Conservation (phyloP, 2,888 invertebrate species). For the Lissocephala sabroskyi region DNA sequence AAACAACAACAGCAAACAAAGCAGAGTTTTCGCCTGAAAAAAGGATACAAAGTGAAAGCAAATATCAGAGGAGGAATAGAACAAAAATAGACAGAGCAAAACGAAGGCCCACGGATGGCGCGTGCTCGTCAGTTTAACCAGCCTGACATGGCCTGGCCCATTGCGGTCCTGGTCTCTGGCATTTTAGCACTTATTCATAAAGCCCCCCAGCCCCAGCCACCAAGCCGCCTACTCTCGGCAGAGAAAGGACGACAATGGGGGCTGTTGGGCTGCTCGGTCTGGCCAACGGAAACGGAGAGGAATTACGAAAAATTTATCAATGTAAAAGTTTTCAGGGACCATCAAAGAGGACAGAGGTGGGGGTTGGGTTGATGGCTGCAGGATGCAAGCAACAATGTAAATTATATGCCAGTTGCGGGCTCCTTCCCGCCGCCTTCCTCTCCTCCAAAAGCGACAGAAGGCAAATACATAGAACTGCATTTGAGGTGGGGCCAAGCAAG, state of each 20-base stretch:
- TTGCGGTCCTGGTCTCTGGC: constrained; percentile 69
- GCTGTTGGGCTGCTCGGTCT: no score
- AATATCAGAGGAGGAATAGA: constrained; percentile 14
- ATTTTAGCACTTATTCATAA: constrained; percentile 68
- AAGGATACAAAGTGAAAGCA: constrained; percentile 15
- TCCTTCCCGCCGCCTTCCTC: no score
- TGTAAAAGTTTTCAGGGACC: constrained; percentile 42
- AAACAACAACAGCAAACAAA: constrained; percentile 31
- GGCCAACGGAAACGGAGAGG: constrained; percentile 28
- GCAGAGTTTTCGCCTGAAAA: constrained; percentile 5
- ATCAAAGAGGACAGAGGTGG: neutral
- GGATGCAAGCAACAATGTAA: constrained; percentile 59
- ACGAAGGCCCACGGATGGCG: constrained; percentile 13
- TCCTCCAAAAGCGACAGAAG: no score
- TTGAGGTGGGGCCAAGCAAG: no score
- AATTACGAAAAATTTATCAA: constrained; percentile 62
- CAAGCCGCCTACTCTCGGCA: constrained; percentile 16
- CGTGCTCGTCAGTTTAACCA: constrained; percentile 71
- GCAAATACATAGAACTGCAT: no score
- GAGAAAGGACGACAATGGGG: neutral
- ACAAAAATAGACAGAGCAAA: constrained; percentile 7
- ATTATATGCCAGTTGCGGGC: constrained; percentile 55
- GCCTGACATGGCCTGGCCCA: constrained; percentile 70
- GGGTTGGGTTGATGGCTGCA: constrained; percentile 4
- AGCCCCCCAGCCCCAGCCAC: constrained; percentile 41